Base-by-base conservation (phyloP, 2,888 invertebrate species). In the Clivina fossor region DNA sequence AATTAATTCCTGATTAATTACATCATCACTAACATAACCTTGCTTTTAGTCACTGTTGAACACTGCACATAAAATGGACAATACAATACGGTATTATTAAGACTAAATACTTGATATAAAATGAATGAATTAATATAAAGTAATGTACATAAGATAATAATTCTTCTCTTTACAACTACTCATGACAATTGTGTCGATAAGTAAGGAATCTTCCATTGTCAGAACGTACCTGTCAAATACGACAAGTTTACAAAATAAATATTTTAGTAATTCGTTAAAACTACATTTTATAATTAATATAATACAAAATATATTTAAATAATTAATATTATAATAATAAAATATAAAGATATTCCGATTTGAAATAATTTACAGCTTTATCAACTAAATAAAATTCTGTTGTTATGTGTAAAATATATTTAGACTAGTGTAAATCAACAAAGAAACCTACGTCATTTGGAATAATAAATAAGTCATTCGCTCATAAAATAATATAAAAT, bases 161-260 rank as follows among this genome's bases (percentile, higher is more conserved):
- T n/a, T n/a, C 18, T 47, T 47, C 28, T 44, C 53, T 33, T 20
- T 43, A 28, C 53, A 43, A 38, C 35, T 51, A 18, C 47, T 35
- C 44, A 43, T 53, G 53, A 43, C 53, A 53, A 38, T 51, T 51
- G 26, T 46, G 47, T 47, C 55, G 55, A 30, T 55, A 55, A 55
- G 13, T 24, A 2, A 3, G 54, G 37, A 54, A 44, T 44, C 46
- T 54, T 37, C 22, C 11, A 18, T 19, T 13, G 22, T 20, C 40
- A 50, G 32, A 22, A 16, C 38, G 28, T 38, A 55, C 47, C 47
- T 55, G 46, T 55, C 46, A 51, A 40, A 50, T 33, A 13, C 16
- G n/a, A 32, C 26, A 24, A 24, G 9, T 24, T 24, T 24, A 24
- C 26, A 24, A 24, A 24, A 4, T 4, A 24, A 24, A 24, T n/a